Base-by-base conservation (phyloP, 2,797 vertebrate species). In the Catharus ustulatus region DNA sequence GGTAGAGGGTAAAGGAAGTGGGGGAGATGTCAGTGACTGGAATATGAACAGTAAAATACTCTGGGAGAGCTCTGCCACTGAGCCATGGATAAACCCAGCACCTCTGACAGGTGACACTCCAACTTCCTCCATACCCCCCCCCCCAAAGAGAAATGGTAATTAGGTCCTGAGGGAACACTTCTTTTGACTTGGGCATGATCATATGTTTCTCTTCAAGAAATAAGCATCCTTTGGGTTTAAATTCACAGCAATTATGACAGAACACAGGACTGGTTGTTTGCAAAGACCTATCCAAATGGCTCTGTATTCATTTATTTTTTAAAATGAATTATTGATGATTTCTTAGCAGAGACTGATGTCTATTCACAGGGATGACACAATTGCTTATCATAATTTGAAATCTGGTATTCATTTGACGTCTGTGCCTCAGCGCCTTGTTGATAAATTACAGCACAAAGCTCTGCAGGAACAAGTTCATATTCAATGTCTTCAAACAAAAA, bases 341-440 rank as follows among this genome's bases (percentile, higher is more conserved):
- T 97, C 96, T 96, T 85, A 94, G 96, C 93, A 96, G 85, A 94
- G 84, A 87, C 74, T 87, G 59, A 93, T 96, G 86, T 40, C 90
- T 89, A 89, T 97, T 95, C 94, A 94, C 66, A 74, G 80, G 91
- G 87, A 96, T 94, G 94, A 96, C 89, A 95, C 89, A 93, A 91
- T 81, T 92, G 94, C 95, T 96, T 97, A 96, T 97, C 96, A 61
- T 95, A 89, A 97, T 96, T 97, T 96, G 95, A 96, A 96, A 97
- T 96, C 96, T 95, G 94, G 93, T 94, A 89, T 96, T 95, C 89
- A 93, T 94, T 95, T 96, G 96, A 96, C 93, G 86, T 94, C 92
- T 90, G 94, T 94, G 95, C 94, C 75, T 89, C 92, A 34, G 91
- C 0, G 3, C 64, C 75, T 52, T 86, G 86, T 94, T 91, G 84